Conservation (phyloP, 2,113 vertebrate genomes). For the Sphaerodactylus townsendi region DNA sequence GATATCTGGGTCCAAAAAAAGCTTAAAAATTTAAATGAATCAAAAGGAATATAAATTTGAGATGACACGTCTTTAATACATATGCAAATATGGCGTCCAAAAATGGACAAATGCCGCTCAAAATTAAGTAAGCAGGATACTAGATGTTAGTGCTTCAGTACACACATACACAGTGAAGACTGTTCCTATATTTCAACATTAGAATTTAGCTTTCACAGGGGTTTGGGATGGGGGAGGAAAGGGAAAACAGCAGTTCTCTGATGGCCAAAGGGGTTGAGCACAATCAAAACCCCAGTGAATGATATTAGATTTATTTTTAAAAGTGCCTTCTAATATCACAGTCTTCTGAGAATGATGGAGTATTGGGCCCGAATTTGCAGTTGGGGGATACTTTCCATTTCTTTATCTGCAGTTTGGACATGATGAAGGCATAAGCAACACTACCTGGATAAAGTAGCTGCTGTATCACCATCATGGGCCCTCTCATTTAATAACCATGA, state of each 20-base stretch:
- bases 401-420: neutral
- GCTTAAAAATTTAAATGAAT: constrained; percentile 45
- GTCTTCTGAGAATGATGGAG: constrained; percentile 24
- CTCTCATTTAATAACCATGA: neutral
- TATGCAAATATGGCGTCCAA: constrained; percentile 35
- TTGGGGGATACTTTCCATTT: neutral
- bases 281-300: constrained; percentile 1
- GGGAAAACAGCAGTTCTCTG: constrained; percentile 8
- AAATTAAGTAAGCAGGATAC: constrained; percentile 64
- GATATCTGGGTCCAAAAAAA: constrained; percentile 77
- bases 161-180: constrained; percentile 40
- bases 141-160: constrained; percentile 65
- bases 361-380: constrained; percentile 44
- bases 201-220: constrained; percentile 33
- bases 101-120: constrained; percentile 31
- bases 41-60: constrained; percentile 56
- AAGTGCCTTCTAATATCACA: constrained; percentile 46
- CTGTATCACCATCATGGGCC: neutral
- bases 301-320: constrained; percentile 28
- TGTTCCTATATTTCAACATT: constrained; percentile 36
- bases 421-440: neutral
- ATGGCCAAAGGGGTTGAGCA: constrained; percentile 28
- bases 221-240: neutral
- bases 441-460: neutral
- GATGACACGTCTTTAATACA: constrained; percentile 23